Evolutionary conservation across 2,797 vertebrate species (phyloP).

Genomic region (Myotis daubentonii): DNA sequence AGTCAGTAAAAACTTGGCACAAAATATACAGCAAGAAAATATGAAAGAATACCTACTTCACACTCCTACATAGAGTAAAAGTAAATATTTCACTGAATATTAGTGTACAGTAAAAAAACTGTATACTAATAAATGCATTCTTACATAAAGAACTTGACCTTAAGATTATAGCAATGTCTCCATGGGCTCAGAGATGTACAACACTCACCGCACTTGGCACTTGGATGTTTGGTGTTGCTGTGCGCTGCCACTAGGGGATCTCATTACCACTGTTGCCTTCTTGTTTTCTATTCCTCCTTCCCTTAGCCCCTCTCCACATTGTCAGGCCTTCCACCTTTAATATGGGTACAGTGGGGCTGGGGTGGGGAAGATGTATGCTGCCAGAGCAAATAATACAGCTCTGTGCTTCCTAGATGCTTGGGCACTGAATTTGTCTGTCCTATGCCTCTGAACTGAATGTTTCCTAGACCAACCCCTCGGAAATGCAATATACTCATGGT

Average conservation of each 20-base stretch:
- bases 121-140: neutral
- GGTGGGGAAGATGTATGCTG: no score
- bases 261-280: neutral
- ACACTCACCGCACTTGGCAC: neutral
- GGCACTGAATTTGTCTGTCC: neutral
- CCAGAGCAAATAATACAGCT: neutral
- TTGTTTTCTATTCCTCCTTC: neutral
- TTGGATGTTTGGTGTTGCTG: neutral
- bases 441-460: neutral
- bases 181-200: fast-evolving
- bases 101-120: neutral
- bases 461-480: neutral
- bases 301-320: neutral
- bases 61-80: neutral
- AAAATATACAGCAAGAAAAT: neutral
- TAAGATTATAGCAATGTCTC: neutral
- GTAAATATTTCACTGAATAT: neutral
- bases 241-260: neutral
- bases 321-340: neutral
- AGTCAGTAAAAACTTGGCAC: neutral
- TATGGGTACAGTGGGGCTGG: fast-evolving
- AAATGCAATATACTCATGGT: neutral
- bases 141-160: neutral
- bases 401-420: neutral
- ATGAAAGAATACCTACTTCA: neutral